Evolutionary conservation across 2,797 vertebrate genomes (phyloP), one percentile per base, ranked within the genome.

Genomic region (Scleropages formosus): DNA sequence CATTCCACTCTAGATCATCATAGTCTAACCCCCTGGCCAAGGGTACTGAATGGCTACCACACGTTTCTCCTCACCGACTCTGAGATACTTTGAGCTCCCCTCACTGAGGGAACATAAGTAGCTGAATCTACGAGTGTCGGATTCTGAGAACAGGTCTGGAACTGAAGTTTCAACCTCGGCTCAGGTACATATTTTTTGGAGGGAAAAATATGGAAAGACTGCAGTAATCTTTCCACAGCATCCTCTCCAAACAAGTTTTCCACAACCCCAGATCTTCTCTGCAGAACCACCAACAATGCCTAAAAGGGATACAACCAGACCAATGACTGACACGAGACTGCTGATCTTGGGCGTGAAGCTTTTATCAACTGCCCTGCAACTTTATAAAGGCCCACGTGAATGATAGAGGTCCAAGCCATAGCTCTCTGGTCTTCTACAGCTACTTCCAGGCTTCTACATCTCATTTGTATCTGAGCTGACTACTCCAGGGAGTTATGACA

Each of bases 351-450:
- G 62, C 78, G 73, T 77, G 65, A 78, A 78, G 49, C 62, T 74
- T 82, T 80, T 69, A 79, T 60, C 75, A 81, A 81, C 79, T 85
- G 74, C 80, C 74, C 75, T 82, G 69, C 82, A 83, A 83, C 82
- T 83, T 82, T 62, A 86, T 84, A 85, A 89, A 88, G 85, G 15
- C 56, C n/a, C 74, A 75, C 15, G 78, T 83, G 69, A 78, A 76
- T 85, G 80, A 75, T 81, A 87, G 85, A 84, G 83, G 85, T 88
- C 75, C 18, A 22, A 9, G 9, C 4, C 8, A 13, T 18, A 11
- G 16, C 12, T 67, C 67, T 44, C 39, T 44, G 75, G 76, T 83
- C 39, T 56, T 70, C 68, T 49, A 26, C 53, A 20, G 68, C 27
- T 24, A 47, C 49, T 49, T 49, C 68, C 16, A 31, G 68, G 49